phyloP scores from a whole-genome alignment of 2,888 invertebrate species.

The Hydropsyche betteni region DNA sequence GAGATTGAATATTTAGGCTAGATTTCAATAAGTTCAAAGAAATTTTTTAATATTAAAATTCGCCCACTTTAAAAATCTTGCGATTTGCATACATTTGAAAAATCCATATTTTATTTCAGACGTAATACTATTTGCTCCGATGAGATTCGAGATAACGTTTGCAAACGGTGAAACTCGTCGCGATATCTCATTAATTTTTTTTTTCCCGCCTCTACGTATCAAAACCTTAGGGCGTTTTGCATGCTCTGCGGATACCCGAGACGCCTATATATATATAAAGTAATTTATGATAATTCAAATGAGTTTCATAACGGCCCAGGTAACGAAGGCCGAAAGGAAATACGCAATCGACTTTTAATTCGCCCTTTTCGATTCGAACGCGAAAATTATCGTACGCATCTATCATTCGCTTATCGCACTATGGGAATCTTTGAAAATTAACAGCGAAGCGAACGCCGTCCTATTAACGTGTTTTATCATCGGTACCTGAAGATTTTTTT shows the following conservation, averaged over 20 bases:
- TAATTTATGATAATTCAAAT: constrained; percentile 46
- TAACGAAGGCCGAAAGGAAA: constrained; percentile 24
- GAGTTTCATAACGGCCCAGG: constrained; percentile 42
- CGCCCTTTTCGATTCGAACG: constrained; percentile 32
- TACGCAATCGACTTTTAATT: constrained; percentile 39
- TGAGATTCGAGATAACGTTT: constrained; percentile 25
- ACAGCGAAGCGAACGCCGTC: constrained; percentile 7
- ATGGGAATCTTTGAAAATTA: constrained; percentile 26
- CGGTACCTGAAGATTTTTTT: background rate
- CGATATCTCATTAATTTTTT: constrained; percentile 39
- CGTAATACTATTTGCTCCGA: background rate
- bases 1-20: too few relatives aligned
- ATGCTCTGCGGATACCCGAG: too few relatives aligned
- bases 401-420: constrained; percentile 16
- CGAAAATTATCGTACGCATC: constrained; percentile 29
- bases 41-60: too few relatives aligned
- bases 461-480: constrained; percentile 1
- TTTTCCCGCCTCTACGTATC: background rate
- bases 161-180: constrained; percentile 19
- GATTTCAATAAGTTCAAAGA: too few relatives aligned
- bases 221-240: too few relatives aligned
- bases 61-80: too few relatives aligned
- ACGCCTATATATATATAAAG: constrained; percentile 20
- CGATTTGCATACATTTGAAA: too few relatives aligned
- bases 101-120: too few relatives aligned